Evolutionary conservation across 2,888 invertebrate genomes (phyloP).

Genomic region (Autographa pulchrina): DNA sequence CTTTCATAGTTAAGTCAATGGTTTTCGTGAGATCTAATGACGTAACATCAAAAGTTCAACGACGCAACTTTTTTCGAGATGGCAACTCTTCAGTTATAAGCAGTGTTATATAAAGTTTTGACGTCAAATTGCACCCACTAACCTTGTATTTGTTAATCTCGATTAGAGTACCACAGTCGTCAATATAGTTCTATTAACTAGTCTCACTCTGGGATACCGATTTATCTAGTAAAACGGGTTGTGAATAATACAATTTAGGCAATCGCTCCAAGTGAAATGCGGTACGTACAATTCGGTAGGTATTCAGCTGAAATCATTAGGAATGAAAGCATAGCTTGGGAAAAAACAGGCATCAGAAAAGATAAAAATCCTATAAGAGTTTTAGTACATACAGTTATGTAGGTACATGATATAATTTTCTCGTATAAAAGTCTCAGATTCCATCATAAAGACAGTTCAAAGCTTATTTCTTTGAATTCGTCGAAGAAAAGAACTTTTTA

Average conservation of each 20-base stretch:
- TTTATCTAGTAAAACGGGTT: too few species aligned
- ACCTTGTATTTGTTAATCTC: not conserved
- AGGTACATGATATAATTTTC: not conserved
- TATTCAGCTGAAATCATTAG: too few species aligned
- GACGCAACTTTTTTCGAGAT: constrained; percentile 30
- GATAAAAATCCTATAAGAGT: too few species aligned
- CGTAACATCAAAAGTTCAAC: constrained; percentile 49
- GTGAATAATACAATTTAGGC: too few species aligned
- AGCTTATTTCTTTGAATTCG: not conserved
- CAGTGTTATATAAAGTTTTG: constrained; percentile 32
- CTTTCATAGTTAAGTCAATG: constrained; percentile 6
- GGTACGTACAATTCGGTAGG: too few species aligned
- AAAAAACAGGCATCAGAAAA: too few species aligned
- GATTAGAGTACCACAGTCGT: not conserved
- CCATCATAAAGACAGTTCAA: not conserved
- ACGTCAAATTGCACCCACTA: not conserved
- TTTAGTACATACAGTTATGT: too few species aligned
- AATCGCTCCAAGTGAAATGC: too few species aligned
- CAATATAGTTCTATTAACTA: too few species aligned
- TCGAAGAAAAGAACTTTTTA: not conserved
- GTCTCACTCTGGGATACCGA: too few species aligned
- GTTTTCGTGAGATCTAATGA: constrained; percentile 25
- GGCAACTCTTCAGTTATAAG: constrained; percentile 43
- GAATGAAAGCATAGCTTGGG: too few species aligned
- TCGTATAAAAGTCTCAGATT: not conserved